Evolutionary conservation across 2,113 vertebrate genomes (phyloP).

Genomic region (Myiopsitta monachus): DNA sequence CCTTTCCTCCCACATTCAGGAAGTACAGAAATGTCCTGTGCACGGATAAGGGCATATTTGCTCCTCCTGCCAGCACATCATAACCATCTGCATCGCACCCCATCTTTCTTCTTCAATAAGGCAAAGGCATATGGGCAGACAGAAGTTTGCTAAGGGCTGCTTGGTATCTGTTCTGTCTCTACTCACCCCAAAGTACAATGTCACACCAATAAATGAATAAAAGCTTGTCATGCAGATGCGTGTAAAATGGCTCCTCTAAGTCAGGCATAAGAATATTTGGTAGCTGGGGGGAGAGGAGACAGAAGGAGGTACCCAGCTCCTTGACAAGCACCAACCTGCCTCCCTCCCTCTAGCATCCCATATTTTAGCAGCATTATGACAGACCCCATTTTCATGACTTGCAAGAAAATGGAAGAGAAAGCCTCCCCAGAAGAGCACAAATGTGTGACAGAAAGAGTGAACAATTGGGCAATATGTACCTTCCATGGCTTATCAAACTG

Average conservation of each 20-base stretch:
- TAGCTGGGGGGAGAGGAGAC: neutral
- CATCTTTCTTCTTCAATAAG: neutral
- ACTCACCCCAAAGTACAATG: neutral
- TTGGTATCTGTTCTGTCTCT: neutral
- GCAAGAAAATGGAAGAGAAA: neutral
- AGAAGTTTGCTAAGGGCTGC: neutral
- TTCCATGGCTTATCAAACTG: neutral
- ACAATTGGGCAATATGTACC: neutral
- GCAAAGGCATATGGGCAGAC: neutral
- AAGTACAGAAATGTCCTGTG: neutral
- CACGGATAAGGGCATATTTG: neutral
- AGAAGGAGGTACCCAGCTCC: neutral
- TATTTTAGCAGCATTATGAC: neutral
- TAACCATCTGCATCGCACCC: rapidly evolving
- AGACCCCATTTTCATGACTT: neutral
- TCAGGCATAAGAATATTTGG: neutral
- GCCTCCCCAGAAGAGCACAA: neutral
- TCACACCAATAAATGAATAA: neutral
- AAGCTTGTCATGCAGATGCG: neutral
- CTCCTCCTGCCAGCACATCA: neutral
- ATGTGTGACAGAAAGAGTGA: neutral
- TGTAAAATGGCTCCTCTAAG: neutral
- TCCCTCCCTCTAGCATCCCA: neutral
- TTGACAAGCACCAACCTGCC: neutral
- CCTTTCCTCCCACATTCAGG: neutral